Conservation (phyloP, 2,888 invertebrate genomes). For the Bursaphelenchus okinawaensis region DNA sequence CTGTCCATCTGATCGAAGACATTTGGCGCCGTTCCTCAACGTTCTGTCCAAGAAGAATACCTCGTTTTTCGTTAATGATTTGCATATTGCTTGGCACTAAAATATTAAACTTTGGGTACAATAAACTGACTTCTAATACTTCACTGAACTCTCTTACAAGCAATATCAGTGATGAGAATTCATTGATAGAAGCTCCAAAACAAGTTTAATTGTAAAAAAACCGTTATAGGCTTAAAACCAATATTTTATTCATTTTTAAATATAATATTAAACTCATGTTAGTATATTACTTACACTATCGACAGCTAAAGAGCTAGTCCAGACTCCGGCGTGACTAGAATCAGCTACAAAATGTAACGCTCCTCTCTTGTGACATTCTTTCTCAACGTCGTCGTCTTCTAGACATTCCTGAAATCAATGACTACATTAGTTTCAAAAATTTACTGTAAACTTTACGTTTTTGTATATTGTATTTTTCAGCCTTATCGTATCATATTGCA, state of each 20-base stretch:
- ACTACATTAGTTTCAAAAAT: background rate
- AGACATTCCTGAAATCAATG: conserved; percentile 16
- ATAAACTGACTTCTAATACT: background rate
- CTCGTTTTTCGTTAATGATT: conserved; percentile 17
- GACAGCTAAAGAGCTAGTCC: conserved; percentile 22
- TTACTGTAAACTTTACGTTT: too few species aligned
- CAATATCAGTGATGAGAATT: too few species aligned
- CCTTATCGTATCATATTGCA: too few species aligned
- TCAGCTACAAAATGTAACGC: conserved; percentile 6
- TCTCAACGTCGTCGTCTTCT: background rate
- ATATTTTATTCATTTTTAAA: too few species aligned
- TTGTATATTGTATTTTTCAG: too few species aligned
- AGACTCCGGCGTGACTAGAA: background rate
- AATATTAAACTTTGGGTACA: conserved; percentile 1
- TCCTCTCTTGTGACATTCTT: conserved; percentile 24
- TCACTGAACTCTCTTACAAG: too few species aligned
- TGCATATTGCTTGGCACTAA: conserved; percentile 41
- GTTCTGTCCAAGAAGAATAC: conserved; percentile 16
- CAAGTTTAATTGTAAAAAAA: too few species aligned
- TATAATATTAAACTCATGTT: conserved; percentile 10
- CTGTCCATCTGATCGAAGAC: conserved; percentile 32
- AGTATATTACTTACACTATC: conserved; percentile 33
- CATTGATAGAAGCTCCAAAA: too few species aligned
- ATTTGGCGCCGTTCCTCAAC: conserved; percentile 37
- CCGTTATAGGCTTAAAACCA: too few species aligned